Conservation (phyloP, 2,888 invertebrate species). For the Pardosa pseudoannulata region DNA sequence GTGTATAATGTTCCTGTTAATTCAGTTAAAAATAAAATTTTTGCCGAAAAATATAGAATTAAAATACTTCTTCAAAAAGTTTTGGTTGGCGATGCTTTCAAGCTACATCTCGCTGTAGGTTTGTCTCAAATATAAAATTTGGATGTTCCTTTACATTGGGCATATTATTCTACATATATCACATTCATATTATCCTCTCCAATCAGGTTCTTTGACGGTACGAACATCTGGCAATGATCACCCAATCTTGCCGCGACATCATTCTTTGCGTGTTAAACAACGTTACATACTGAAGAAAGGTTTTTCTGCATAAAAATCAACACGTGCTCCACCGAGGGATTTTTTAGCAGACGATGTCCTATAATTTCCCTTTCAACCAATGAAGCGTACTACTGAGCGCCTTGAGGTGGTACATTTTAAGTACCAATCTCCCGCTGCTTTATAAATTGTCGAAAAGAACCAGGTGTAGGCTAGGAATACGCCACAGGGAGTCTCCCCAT, state of each 20-base stretch:
- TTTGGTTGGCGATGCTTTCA: no score
- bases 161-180: no score
- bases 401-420: slow-evolving; percentile 55
- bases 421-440: slow-evolving; percentile 62
- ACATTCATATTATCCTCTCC: no score
- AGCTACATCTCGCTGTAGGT: no score
- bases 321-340: slow-evolving; percentile 40
- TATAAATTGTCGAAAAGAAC: slow-evolving; percentile 67
- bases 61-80: no score
- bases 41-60: no score
- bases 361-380: slow-evolving; percentile 36
- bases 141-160: no score
- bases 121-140: no score
- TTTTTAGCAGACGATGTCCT: slow-evolving; percentile 33
- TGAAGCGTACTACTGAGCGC: slow-evolving; percentile 21
- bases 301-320: slow-evolving; percentile 27
- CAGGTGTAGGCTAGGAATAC: slow-evolving; percentile 55
- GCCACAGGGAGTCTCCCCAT: slow-evolving; percentile 41
- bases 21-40: no score
- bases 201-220: no score
- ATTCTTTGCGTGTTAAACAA: not conserved
- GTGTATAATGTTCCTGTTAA: no score
- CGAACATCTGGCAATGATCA: no score
- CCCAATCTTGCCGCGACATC: not conserved
- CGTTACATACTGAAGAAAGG: not conserved